These are phyloP conservation scores for Eutrigla gurnardus DNA, from an alignment of 2,797 vertebrate genomes.

Conservation along the genomic window DNA sequence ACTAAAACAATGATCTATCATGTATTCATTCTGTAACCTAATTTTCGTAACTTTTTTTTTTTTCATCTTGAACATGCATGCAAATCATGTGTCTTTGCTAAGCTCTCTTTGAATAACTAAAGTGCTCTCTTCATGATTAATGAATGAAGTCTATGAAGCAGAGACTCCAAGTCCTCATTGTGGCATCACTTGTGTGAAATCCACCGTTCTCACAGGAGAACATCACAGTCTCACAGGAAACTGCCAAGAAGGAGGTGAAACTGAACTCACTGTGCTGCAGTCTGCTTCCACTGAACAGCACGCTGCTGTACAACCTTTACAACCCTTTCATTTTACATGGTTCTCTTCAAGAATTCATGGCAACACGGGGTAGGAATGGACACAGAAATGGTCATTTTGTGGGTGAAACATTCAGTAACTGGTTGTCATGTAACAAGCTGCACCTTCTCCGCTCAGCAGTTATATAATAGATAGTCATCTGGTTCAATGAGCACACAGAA, in stretches of 20 bases:
- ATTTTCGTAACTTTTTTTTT: neutral
- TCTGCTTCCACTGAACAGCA: slow-evolving; percentile 21
- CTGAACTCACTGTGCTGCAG: slow-evolving; percentile 18
- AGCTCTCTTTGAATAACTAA: slow-evolving; percentile 12
- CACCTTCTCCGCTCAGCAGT: neutral
- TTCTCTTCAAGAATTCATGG: neutral
- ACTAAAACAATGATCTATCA: slow-evolving; percentile 6
- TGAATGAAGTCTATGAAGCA: slow-evolving; percentile 23
- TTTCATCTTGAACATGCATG: slow-evolving; percentile 8
- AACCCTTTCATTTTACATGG: neutral
- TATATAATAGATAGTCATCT: neutral
- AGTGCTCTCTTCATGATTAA: slow-evolving; percentile 31
- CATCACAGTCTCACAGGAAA: neutral
- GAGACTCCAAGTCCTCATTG: slow-evolving; percentile 2
- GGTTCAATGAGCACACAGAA: neutral
- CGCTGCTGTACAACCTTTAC: neutral
- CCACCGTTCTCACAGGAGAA: slow-evolving; percentile 6
- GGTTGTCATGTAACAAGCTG: neutral
- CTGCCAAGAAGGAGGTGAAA: slow-evolving; percentile 30
- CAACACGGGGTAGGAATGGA: neutral
- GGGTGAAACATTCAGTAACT: neutral
- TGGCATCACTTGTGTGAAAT: slow-evolving; percentile 38
- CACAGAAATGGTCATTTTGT: neutral
- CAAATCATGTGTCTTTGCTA: slow-evolving; percentile 4
- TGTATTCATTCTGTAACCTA: neutral